These are phyloP conservation scores for Fragum sueziense DNA, from an alignment of 2,888 invertebrate genomes.

Conservation along the genomic window DNA sequence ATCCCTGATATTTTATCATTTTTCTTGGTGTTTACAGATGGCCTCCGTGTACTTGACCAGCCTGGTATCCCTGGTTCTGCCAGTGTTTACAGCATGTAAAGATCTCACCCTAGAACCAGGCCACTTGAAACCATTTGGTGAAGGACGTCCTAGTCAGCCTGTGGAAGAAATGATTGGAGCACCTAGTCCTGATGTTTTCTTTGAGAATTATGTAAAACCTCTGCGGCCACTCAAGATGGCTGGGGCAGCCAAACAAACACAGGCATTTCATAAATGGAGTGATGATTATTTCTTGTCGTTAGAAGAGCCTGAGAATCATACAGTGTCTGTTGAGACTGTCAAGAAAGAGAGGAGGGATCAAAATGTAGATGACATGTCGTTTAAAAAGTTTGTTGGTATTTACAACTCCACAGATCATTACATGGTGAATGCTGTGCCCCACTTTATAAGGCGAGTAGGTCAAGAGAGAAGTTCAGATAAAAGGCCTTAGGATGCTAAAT, in stretches of 20 bases:
- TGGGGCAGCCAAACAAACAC: slow-evolving; percentile 72
- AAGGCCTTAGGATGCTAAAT: no score
- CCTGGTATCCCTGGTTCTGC: background rate
- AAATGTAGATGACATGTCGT: slow-evolving; percentile 68
- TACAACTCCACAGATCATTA: slow-evolving; percentile 78
- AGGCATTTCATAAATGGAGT: slow-evolving; percentile 76
- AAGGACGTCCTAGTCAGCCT: slow-evolving; percentile 64
- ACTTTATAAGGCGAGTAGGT: slow-evolving; percentile 69
- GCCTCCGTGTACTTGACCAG: background rate
- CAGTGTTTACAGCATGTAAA: background rate
- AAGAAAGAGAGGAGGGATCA: slow-evolving; percentile 79
- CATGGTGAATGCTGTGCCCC: slow-evolving; percentile 79
- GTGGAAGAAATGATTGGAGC: slow-evolving; percentile 72
- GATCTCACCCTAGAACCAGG: slow-evolving; percentile 67
- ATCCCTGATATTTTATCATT: no score
- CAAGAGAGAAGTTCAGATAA: no score
- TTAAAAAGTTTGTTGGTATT: slow-evolving; percentile 75
- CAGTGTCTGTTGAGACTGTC: slow-evolving; percentile 75
- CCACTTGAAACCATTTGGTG: slow-evolving; percentile 76
- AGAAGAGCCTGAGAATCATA: slow-evolving; percentile 63
- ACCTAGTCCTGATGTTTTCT: slow-evolving; percentile 72
- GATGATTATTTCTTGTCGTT: slow-evolving; percentile 77
- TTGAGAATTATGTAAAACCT: slow-evolving; percentile 70
- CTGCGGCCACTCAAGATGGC: slow-evolving; percentile 75
- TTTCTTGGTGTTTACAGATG: slow-evolving; percentile 10